Conservation (phyloP, 30 jellyfish, hydroid and myxozoan genomes). For the Turritopsis dohrnii region DNA sequence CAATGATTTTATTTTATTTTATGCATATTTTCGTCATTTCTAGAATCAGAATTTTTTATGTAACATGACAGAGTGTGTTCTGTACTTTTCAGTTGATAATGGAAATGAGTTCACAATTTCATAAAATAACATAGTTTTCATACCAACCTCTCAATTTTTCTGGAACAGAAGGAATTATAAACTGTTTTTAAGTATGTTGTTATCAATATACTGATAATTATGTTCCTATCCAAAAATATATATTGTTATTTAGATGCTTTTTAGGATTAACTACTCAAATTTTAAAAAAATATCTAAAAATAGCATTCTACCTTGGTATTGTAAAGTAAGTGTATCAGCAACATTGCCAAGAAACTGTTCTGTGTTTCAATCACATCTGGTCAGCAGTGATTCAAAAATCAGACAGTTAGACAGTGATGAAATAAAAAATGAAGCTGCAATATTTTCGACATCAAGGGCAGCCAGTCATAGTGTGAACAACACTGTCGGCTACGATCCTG, state of each 20-base stretch:
- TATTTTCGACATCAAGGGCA: slow-evolving; percentile 27
- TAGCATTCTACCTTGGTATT: neutral
- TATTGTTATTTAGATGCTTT: neutral
- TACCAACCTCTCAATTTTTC: no score
- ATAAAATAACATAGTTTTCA: no score
- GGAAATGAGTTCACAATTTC: no score
- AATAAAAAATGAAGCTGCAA: slow-evolving; percentile 19
- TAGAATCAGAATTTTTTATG: neutral
- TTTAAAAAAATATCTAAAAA: no score
- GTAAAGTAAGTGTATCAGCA: neutral
- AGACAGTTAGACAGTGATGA: neutral
- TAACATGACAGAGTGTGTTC: neutral
- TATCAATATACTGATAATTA: no score
- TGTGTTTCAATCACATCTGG: neutral
- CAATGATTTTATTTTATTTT: neutral
- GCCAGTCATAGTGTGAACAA: slow-evolving; percentile 30
- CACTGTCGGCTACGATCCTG: slow-evolving; percentile 24
- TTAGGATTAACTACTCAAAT: neutral
- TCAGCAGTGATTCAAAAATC: neutral
- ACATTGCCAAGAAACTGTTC: neutral
- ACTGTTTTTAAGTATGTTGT: no score
- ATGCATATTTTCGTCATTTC: no score
- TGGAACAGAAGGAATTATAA: no score
- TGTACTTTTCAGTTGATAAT: neutral
- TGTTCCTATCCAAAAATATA: no score